phyloP scores from a whole-genome alignment of 2,797 vertebrate genomes.

The Thalassophryne amazonica region DNA sequence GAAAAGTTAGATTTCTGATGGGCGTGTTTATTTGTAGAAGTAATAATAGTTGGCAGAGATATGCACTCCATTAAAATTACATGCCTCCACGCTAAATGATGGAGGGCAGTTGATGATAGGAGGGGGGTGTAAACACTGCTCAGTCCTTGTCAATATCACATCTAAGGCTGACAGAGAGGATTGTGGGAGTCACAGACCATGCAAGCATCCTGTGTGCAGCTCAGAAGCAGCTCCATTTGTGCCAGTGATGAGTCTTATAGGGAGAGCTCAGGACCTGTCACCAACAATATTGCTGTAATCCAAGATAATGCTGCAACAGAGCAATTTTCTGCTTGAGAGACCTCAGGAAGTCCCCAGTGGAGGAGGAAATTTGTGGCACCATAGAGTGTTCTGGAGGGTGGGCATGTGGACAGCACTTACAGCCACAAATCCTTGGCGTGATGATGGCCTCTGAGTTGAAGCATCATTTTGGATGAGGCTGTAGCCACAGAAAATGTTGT shows the following conservation, averaged over 20 bases:
- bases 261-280: slow-evolving; percentile 75
- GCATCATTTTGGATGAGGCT: slow-evolving; percentile 71
- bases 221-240: slow-evolving; percentile 47
- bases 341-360: slow-evolving; percentile 79
- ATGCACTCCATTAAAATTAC: too few relatives aligned
- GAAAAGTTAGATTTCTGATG: too few relatives aligned
- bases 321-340: slow-evolving; percentile 85
- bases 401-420: slow-evolving; percentile 78
- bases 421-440: slow-evolving; percentile 72
- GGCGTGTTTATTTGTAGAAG: too few relatives aligned
- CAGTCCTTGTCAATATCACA: slow-evolving; percentile 43
- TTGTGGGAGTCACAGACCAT: slow-evolving; percentile 65
- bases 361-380: slow-evolving; percentile 81
- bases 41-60: too few relatives aligned
- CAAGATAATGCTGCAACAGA: slow-evolving; percentile 83
- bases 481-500: slow-evolving; percentile 55
- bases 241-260: slow-evolving; percentile 75
- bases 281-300: slow-evolving; percentile 82
- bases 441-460: slow-evolving; percentile 77
- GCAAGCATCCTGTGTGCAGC: slow-evolving; percentile 53
- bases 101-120: slow-evolving; percentile 36
- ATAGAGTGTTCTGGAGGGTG: slow-evolving; percentile 78
- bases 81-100: slow-evolving; percentile 38
- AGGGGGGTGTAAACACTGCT: slow-evolving; percentile 21
- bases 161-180: slow-evolving; percentile 65